A percentile compares a stretch with the other conserved stretches of the same genome.
phyloP scores from a whole-genome alignment of 2,888 invertebrate species.

The Ethmia dodecea region DNA sequence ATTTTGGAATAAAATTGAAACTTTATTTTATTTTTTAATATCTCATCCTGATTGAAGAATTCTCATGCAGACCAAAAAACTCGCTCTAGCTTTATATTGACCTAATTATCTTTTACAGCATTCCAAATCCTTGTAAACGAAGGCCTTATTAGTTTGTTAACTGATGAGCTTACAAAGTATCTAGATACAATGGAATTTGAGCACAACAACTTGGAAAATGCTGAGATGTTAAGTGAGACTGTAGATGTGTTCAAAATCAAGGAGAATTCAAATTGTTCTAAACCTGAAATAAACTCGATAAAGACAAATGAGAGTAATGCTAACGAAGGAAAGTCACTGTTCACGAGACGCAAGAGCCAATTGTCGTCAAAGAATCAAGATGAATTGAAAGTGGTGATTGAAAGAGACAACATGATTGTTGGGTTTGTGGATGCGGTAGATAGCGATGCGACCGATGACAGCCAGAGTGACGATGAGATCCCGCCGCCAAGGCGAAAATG shows the following conservation, averaged over 20 bases:
- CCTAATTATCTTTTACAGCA: constrained; percentile 50
- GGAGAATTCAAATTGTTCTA: constrained; percentile 16
- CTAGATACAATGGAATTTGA: constrained; percentile 59
- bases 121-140: constrained; percentile 67
- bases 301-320: constrained; percentile 7
- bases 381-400: constrained; percentile 61
- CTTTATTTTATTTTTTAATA: no score
- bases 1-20: no score
- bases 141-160: constrained; percentile 58
- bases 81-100: no score
- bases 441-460: constrained; percentile 59
- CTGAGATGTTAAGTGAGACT: constrained; percentile 24
- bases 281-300: constrained; percentile 1
- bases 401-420: constrained; percentile 69
- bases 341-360: constrained; percentile 43
- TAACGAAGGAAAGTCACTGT: constrained; percentile 34
- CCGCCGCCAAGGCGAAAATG: constrained; percentile 32
- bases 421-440: constrained; percentile 61
- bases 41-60: no score
- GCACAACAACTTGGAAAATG: constrained; percentile 41
- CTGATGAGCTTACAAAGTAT: constrained; percentile 56
- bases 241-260: constrained; percentile 19
- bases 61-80: no score
- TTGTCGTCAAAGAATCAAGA: constrained; percentile 43
- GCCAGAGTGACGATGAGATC: constrained; percentile 47